Conservation (phyloP, 2,797 vertebrate genomes). For the Sorex maritimensis region DNA sequence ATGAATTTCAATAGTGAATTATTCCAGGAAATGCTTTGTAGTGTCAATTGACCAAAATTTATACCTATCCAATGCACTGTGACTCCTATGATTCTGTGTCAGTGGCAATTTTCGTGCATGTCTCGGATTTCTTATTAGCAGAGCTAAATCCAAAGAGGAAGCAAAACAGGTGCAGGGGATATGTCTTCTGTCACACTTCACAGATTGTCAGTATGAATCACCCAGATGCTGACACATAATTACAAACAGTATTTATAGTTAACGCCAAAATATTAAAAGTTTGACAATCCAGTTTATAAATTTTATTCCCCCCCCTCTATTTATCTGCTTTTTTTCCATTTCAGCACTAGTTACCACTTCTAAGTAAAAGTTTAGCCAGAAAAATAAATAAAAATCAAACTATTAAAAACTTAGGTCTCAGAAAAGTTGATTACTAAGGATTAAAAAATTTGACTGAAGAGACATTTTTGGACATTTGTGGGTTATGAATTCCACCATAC, state of each 20-base stretch:
- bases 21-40: constrained; percentile 61
- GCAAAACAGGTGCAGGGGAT: constrained; percentile 14
- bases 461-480: constrained; percentile 7
- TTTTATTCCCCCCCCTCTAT: not conserved
- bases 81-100: constrained; percentile 6
- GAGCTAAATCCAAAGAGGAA: constrained; percentile 54
- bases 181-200: constrained; percentile 14
- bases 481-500: not conserved
- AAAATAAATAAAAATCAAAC: constrained; percentile 60
- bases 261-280: not conserved
- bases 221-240: not conserved
- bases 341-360: constrained; percentile 6
- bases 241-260: constrained; percentile 38
- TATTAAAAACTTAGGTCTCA: constrained; percentile 24
- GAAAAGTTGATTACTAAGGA: constrained; percentile 15
- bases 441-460: not conserved
- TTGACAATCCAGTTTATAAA: not conserved
- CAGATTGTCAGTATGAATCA: not conserved
- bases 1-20: not conserved
- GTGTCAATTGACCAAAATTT: constrained; percentile 25
- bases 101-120: constrained; percentile 29
- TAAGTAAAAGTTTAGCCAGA: constrained; percentile 24
- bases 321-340: constrained; percentile 26
- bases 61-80: not conserved
- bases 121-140: constrained; percentile 54